phyloP scores from a whole-genome alignment of 2,797 vertebrate species.

The Typhlichthys subterraneus region DNA sequence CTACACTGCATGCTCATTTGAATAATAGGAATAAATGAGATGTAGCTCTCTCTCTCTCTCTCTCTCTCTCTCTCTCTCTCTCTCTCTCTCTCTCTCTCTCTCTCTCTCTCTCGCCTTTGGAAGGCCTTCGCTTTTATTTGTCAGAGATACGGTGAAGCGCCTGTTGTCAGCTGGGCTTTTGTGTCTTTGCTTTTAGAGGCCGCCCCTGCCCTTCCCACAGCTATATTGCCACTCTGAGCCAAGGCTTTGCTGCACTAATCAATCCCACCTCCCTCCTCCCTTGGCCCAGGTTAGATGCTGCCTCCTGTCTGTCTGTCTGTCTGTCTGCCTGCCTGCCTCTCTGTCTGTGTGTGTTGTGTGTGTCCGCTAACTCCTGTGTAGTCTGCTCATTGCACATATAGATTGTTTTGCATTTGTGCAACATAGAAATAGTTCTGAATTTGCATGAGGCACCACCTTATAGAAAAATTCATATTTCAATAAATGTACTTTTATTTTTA shows the following conservation, averaged over 20 bases:
- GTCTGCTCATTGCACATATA: too few relatives aligned
- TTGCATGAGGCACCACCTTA: too few relatives aligned
- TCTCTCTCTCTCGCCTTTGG: background rate
- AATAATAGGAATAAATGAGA: constrained; percentile 36
- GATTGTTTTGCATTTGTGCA: too few relatives aligned
- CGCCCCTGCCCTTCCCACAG: constrained; percentile 81
- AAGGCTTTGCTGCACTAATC: constrained; percentile 84
- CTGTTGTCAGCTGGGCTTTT: constrained; percentile 69
- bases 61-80: too few relatives aligned
- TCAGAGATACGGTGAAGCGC: constrained; percentile 25
- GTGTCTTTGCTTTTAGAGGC: constrained; percentile 82
- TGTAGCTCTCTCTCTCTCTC: constrained; percentile 12
- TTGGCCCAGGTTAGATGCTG: constrained; percentile 85
- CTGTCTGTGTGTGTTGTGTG: constrained; percentile 6
- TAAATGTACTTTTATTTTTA: too few relatives aligned
- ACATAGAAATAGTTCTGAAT: too few relatives aligned
- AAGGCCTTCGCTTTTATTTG: constrained; percentile 47
- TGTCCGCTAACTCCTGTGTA: constrained; percentile 3
- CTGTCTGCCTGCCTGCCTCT: background rate
- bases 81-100: too few relatives aligned
- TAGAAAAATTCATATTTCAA: too few relatives aligned
- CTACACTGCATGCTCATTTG: constrained; percentile 42
- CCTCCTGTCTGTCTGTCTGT: constrained; percentile 2
- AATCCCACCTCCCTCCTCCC: constrained; percentile 81
- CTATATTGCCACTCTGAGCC: constrained; percentile 78